Evolutionary conservation across 2,113 vertebrate genomes (phyloP).

Genomic region (Nothobranchius kuhntae): DNA sequence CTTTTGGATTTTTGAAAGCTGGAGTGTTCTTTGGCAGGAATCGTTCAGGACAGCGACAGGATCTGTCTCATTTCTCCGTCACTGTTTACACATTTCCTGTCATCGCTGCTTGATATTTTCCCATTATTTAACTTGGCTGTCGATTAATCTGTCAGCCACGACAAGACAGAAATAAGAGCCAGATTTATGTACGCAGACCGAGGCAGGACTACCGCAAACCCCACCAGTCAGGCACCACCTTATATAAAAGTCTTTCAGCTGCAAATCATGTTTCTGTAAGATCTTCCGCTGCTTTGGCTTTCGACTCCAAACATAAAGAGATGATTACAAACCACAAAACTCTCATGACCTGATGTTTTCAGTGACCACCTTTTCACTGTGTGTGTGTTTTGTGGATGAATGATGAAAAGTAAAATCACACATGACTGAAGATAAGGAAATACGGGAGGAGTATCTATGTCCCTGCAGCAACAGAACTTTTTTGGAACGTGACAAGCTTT

Average conservation of each 20-base stretch:
- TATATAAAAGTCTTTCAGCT: conserved; percentile 53
- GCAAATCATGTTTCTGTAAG: conserved; percentile 43
- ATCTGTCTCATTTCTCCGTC: conserved; percentile 45
- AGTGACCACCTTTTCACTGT: conserved; percentile 35
- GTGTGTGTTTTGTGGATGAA: conserved; percentile 40
- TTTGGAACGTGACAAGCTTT: not conserved
- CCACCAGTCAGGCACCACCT: conserved; percentile 43
- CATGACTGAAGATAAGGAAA: conserved; percentile 2
- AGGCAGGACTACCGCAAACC: conserved; percentile 32
- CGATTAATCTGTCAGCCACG: conserved; percentile 54
- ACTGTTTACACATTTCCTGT: conserved; percentile 54
- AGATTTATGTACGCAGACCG: conserved; percentile 48
- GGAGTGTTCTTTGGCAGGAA: conserved; percentile 6
- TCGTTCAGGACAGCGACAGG: conserved; percentile 36
- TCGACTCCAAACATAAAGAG: conserved; percentile 28
- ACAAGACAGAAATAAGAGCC: conserved; percentile 43
- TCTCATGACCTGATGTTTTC: conserved; percentile 32
- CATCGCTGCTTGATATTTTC: conserved; percentile 43
- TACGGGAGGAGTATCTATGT: not conserved
- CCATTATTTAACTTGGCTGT: conserved; percentile 42
- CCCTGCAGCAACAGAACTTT: not conserved
- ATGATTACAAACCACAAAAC: conserved; percentile 37
- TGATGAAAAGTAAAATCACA: conserved; percentile 21
- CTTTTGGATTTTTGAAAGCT: conserved; percentile 15
- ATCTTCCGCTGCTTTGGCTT: conserved; percentile 24